Evolutionary conservation across 2,888 invertebrate genomes (phyloP), one percentile per base, ranked within the genome.

Genomic region (Drosophila multiciliata): DNA sequence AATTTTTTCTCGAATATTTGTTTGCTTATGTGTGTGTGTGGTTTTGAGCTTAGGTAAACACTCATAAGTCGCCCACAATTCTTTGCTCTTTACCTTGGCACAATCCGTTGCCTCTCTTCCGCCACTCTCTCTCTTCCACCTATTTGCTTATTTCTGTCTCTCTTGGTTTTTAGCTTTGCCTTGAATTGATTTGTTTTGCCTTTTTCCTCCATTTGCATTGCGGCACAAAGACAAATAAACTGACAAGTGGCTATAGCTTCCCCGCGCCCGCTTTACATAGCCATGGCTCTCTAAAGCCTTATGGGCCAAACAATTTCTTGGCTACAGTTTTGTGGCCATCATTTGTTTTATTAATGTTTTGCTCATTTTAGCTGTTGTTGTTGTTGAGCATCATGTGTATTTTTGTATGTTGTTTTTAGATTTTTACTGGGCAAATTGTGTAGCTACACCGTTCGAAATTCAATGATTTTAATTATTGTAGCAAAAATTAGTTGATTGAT

Each of bases 141-240:
- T 29, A 7, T 36, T 8, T n/a, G 26, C 6, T 3, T 42, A 8
- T 35, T 23, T 35, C 38, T 50, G 36, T 32, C 38, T 29, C 57
- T 17, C 29, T 11, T 29, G 8, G 17, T 32, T 50, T 59, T 74
- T 58, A 17, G 33, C 45, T 65, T 29, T 60, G 60, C 53, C 61
- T 76, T 49, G 64, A 75, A 83, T 87, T 83, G 87, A 84, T 84
- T 87, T 87, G 78, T 61, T 66, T 78, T 78, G 73, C 57, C 68
- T 50, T 68, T 69, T 50, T 59, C 42, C 55, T 58, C 52, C 75
- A 58, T 70, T 69, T 77, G 45, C 71, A 49, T 53, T 20, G 33
- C 33, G 64, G 53, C 72, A 40, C 48, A 38, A 54, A 17, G 9
- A 49, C 36, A 53, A 26, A 62, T 26, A 50, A 67, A 68, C 71